Evolutionary conservation across 1,140 invertebrate species (phyloP), one percentile per base, ranked within the genome.

Genomic region (Anastrepha obliqua): DNA sequence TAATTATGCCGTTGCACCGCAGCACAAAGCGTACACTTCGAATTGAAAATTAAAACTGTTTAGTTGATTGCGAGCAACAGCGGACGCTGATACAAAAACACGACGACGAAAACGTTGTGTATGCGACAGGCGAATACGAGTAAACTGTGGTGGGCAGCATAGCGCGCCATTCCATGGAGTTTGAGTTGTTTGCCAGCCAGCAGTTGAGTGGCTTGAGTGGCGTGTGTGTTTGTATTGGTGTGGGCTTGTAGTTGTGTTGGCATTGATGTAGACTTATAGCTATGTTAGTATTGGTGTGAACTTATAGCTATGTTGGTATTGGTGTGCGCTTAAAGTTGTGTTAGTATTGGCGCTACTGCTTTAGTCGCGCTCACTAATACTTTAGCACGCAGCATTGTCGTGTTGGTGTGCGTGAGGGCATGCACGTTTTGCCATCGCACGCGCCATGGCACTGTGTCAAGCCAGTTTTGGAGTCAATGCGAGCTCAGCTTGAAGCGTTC

Each of bases 11-110:
- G 91, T 92, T 90, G 89, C 91, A 91, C 91, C 90, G 90, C 91
- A 89, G 88, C 90, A 91, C 90, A 90, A 90, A 92, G 91, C 91
- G 91, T 90, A 91, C 91, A 89, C 91, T 91, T 92, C 91, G 91
- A 87, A 90, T 90, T 89, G 89, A 91, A 90, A 92, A 91, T 90
- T 89, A 88, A 90, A 91, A 92, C 90, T 90, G 89, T 90, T 90
- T 88, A 86, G 89, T 29, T 62, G 85, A 88, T 88, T 90, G 90
- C 90, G 91, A 87, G 89, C 89, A 89, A 88, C 89, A 59, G 87
- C 88, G 65, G 42, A 39, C 59, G 86, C 86, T 67, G 74, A 86
- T 62, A 62, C 58, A 60, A 86, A 59, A 58, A 29, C 29, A 86
- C 39, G 62, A n/a, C 6, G 47, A 87, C 17, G 44, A 86, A 65